Evolutionary conservation across 1,140 invertebrate species (phyloP), one percentile per base, ranked within the genome.

Genomic region (Apolygus lucorum): DNA sequence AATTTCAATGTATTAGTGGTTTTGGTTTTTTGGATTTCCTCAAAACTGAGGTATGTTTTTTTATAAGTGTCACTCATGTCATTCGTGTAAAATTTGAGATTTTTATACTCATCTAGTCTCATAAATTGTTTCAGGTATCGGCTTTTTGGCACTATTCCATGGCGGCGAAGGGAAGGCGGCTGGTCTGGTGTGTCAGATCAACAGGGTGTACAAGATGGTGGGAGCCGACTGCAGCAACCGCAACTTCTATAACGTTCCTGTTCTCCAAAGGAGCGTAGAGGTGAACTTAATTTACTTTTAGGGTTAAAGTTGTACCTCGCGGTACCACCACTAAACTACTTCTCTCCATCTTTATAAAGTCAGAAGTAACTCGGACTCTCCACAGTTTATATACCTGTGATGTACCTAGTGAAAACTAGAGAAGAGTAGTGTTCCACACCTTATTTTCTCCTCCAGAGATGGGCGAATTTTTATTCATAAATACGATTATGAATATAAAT

Each of bases 181-280:
- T 11, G n/a, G n/a, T n/a, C n/a, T n/a, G n/a, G n/a, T n/a, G n/a
- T 59, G 54, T 59, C 11, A 21, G 4, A 14, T 59, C 11, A 24
- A 59, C 11, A 63, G 63, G 11, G 34, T 29, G 0, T 73, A 73
- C 25, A 70, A 73, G 21, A 73, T 78, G 75, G 42, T 78, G 0
- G 74, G 77, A 29, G 78, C 75, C 0, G 67, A 72, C 1, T 80
- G 79, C 71, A 59, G 64, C 2, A 68, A 73, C n/a, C 66, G 74
- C 22, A 73, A 74, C 22, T 52, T 76, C 0, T 25, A 59, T 0
- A 63, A 76, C 1, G 75, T 80, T 1, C 78, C 79, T 1, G 1
- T n/a, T 0, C 14, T 27, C 52, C 74, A 74, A 8, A 67, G 70
- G 0, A 73, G 75, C 11, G 76, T 80, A 63, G 74, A 79, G 76